Conservation (phyloP, 1,140 invertebrate species). For the Eurosta solidaginis region DNA sequence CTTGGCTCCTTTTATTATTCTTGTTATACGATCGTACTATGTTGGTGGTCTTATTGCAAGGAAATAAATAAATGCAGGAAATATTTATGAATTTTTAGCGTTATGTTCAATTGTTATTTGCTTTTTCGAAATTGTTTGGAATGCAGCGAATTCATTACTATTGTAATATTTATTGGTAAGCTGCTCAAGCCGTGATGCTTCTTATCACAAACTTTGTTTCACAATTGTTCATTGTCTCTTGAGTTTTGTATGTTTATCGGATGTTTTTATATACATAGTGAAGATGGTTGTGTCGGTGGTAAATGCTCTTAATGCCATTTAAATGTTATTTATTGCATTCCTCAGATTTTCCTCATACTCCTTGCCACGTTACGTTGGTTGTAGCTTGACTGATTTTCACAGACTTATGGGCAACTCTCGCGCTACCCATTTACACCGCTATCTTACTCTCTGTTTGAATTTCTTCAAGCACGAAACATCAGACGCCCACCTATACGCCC, state of each 20-base stretch:
- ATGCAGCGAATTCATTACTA: not conserved
- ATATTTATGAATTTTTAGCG: not conserved
- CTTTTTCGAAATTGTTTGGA: not conserved
- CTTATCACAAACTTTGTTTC: not conserved
- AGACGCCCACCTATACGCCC: not conserved
- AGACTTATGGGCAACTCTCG: not conserved
- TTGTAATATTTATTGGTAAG: not conserved
- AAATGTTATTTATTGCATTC: slow-evolving; percentile 29
- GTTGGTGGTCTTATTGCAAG: not conserved
- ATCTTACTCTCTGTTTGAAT: not conserved
- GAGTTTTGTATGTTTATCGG: not conserved
- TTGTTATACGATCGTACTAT: not conserved
- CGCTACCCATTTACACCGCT: not conserved
- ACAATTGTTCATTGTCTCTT: not conserved
- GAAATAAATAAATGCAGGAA: not conserved
- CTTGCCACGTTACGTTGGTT: not conserved
- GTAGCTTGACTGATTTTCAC: not conserved
- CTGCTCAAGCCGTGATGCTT: not conserved
- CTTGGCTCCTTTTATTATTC: not conserved
- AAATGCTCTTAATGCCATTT: slow-evolving; percentile 21
- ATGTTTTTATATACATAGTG: not conserved
- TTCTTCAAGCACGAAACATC: not conserved
- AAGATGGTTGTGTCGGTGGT: not conserved
- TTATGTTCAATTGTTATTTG: not conserved
- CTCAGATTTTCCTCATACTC: not conserved